Conservation (phyloP, 2,113 vertebrate species). For the Smithornis capensis region DNA sequence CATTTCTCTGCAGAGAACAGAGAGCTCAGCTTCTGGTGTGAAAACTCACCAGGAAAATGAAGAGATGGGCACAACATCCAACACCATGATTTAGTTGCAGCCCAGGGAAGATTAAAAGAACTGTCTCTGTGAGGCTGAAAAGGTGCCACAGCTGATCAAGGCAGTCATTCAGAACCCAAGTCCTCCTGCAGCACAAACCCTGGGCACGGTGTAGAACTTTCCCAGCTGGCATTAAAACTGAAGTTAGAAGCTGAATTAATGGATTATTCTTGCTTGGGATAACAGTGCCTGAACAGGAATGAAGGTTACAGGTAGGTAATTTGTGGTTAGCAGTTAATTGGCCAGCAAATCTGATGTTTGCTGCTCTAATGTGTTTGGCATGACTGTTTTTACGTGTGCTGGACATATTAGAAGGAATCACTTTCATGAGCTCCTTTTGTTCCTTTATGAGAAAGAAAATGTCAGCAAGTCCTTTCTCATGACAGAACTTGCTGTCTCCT, state of each 20-base stretch:
- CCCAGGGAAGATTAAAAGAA: background rate
- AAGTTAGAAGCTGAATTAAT: background rate
- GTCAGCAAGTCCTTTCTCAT: background rate
- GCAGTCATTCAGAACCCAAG: background rate
- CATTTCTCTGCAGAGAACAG: background rate
- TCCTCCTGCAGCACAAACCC: background rate
- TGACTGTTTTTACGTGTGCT: background rate
- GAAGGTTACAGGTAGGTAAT: background rate
- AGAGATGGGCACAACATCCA: background rate
- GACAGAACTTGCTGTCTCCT: background rate
- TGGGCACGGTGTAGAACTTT: background rate
- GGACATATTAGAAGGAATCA: background rate
- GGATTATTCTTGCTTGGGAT: background rate
- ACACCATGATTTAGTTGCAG: background rate
- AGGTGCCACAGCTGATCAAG: background rate
- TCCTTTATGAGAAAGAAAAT: background rate
- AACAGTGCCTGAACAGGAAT: background rate
- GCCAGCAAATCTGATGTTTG: background rate
- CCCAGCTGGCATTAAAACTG: background rate
- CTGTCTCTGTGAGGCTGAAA: background rate
- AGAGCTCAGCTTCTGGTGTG: background rate
- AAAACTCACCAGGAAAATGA: background rate
- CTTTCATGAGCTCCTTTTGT: background rate
- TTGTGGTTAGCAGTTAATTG: background rate
- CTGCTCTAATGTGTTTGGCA: background rate